A percentile compares a stretch with the other conserved stretches of the same genome.
phyloP scores from a whole-genome alignment of 2,888 invertebrate species.

The Cheilosia variabilis region DNA sequence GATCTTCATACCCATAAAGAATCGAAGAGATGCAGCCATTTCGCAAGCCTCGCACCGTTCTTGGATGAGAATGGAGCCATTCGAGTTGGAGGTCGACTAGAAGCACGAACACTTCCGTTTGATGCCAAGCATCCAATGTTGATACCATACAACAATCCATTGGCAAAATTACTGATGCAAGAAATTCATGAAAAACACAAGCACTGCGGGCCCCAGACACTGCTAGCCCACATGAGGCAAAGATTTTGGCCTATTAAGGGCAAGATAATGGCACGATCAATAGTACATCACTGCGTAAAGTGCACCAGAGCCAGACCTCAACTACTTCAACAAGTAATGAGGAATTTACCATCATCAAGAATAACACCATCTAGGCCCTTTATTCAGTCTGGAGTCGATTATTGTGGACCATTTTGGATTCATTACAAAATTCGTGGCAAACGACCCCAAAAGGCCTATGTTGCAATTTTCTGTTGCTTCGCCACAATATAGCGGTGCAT shows the following conservation, averaged over 20 bases:
- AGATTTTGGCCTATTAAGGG: conserved; percentile 76
- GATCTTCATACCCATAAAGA: background rate
- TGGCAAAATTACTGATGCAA: conserved; percentile 53
- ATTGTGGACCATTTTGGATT: conserved; percentile 55
- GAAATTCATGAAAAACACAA: background rate
- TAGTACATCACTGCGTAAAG: conserved; percentile 64
- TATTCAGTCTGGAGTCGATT: conserved; percentile 55
- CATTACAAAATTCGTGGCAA: conserved; percentile 48
- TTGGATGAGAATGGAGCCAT: conserved; percentile 38
- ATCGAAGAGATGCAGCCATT: conserved; percentile 10
- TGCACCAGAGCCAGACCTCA: conserved; percentile 63
- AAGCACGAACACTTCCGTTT: conserved; percentile 14
- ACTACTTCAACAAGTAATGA: conserved; percentile 74
- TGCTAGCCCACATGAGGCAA: conserved; percentile 56
- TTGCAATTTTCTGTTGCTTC: conserved; percentile 72
- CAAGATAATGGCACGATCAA: conserved; percentile 54
- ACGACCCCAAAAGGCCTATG: conserved; percentile 52
- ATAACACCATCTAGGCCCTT: conserved; percentile 50
- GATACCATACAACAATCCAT: conserved; percentile 69
- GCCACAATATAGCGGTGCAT: conserved; percentile 72
- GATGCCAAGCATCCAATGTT: conserved; percentile 76
- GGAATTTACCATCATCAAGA: conserved; percentile 22
- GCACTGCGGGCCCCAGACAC: conserved; percentile 37
- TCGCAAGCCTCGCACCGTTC: conserved; percentile 25
- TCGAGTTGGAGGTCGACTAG: conserved; percentile 53